These are phyloP conservation scores for Drosophila limbata DNA, from an alignment of 2,888 invertebrate species.

Conservation along the genomic window DNA sequence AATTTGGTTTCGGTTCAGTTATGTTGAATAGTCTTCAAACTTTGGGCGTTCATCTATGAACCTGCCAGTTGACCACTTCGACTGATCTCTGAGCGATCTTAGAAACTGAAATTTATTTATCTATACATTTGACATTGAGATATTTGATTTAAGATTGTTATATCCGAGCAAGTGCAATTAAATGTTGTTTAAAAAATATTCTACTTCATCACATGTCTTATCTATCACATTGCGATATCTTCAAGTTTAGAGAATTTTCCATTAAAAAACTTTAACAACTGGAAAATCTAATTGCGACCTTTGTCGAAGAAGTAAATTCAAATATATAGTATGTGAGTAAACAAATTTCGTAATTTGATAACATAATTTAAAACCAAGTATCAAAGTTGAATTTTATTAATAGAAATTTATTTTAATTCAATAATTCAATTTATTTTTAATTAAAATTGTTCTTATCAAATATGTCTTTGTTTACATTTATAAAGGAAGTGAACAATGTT, in stretches of 20 bases:
- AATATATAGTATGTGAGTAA: background rate
- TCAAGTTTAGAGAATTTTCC: background rate
- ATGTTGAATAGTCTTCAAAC: constrained; percentile 11
- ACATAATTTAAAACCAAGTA: background rate
- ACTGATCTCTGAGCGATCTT: constrained; percentile 11
- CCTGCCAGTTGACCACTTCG: background rate
- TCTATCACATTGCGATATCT: background rate
- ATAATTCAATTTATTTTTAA: background rate
- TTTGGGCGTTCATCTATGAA: constrained; percentile 5
- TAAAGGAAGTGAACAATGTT: background rate
- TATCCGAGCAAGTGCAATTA: background rate
- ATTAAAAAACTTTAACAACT: too few relatives aligned
- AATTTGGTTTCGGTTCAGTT: constrained; percentile 29
- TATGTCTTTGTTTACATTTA: background rate
- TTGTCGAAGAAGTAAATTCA: background rate
- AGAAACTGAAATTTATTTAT: background rate
- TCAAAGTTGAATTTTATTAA: background rate
- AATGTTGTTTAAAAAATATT: background rate
- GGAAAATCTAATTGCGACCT: background rate
- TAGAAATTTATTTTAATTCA: background rate
- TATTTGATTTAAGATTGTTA: background rate
- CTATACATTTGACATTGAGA: background rate
- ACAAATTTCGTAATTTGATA: background rate
- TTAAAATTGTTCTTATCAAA: background rate
- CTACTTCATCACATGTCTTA: background rate